phyloP scores from a whole-genome alignment of 2,797 vertebrate genomes.

The Coilia nasus region DNA sequence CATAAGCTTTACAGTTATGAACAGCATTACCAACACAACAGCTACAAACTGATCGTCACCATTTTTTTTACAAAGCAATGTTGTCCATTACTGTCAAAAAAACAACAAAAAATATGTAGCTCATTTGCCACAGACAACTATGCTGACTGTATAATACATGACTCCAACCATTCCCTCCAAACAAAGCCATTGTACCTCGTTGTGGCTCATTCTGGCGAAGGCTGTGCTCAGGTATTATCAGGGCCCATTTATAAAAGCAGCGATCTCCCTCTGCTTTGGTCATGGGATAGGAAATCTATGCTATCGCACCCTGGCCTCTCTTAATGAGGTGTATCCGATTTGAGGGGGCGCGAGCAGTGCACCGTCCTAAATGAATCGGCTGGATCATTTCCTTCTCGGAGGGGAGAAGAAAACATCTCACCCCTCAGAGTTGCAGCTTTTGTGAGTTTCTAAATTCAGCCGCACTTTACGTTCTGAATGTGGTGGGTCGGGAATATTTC shows the following conservation, averaged over 20 bases:
- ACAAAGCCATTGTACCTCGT: not conserved
- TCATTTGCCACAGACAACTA: not conserved
- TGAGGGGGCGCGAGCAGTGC: not conserved
- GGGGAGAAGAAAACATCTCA: slow-evolving; percentile 8
- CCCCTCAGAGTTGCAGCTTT: not conserved
- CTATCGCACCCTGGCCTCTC: not conserved
- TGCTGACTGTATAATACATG: not conserved
- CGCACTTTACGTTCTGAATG: not conserved
- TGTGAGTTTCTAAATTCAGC: not conserved
- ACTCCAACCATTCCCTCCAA: not conserved
- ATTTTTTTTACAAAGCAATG: not conserved
- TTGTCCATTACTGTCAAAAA: slow-evolving; percentile 21
- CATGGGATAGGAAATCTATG: not conserved
- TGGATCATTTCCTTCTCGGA: not conserved
- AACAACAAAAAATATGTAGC: not conserved
- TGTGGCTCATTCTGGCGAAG: not conserved
- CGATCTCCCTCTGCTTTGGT: not conserved
- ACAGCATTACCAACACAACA: not conserved
- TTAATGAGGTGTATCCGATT: slow-evolving; percentile 12
- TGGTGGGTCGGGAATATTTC: not conserved
- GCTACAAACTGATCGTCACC: slow-evolving; percentile 18
- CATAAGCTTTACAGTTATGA: no score
- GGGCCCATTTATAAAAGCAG: not conserved
- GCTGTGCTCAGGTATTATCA: not conserved
- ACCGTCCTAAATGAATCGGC: not conserved